Conservation (phyloP, 2,888 invertebrate species). For the Maniola hyperantus region DNA sequence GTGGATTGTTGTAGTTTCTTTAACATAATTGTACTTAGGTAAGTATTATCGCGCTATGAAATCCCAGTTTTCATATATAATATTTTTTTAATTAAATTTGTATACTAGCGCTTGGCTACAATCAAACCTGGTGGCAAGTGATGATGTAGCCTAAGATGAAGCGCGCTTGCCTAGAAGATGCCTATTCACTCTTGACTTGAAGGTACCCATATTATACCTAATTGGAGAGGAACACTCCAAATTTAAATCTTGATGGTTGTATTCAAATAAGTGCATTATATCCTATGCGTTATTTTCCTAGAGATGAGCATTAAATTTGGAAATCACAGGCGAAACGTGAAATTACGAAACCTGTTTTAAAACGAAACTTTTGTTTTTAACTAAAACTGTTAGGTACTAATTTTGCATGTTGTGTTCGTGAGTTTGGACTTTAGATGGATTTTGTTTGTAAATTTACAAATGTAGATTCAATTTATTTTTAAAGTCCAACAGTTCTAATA, state of each 20-base stretch:
- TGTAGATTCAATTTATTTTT: not conserved
- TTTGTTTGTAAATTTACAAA: not conserved
- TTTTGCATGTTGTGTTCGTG: not conserved
- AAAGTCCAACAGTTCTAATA: not conserved
- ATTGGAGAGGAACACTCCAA: too few relatives aligned
- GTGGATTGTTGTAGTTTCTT: too few relatives aligned
- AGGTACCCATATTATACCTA: too few relatives aligned
- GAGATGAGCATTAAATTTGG: not conserved
- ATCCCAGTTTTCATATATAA: too few relatives aligned
- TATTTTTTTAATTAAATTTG: too few relatives aligned
- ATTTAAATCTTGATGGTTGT: not conserved
- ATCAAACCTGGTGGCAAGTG: too few relatives aligned
- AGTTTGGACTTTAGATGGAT: conserved; percentile 2
- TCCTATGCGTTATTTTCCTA: not conserved
- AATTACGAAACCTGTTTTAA: not conserved
- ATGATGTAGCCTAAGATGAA: too few relatives aligned
- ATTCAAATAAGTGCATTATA: not conserved
- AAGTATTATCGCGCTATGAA: too few relatives aligned
- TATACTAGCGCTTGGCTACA: too few relatives aligned
- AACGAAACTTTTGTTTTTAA: not conserved
- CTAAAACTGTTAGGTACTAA: not conserved
- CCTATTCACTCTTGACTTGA: too few relatives aligned
- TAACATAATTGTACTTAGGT: too few relatives aligned
- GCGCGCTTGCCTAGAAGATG: too few relatives aligned
- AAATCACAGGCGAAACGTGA: not conserved